phyloP scores from a whole-genome alignment of 2,888 invertebrate genomes.

The Drosophila planitibia region DNA sequence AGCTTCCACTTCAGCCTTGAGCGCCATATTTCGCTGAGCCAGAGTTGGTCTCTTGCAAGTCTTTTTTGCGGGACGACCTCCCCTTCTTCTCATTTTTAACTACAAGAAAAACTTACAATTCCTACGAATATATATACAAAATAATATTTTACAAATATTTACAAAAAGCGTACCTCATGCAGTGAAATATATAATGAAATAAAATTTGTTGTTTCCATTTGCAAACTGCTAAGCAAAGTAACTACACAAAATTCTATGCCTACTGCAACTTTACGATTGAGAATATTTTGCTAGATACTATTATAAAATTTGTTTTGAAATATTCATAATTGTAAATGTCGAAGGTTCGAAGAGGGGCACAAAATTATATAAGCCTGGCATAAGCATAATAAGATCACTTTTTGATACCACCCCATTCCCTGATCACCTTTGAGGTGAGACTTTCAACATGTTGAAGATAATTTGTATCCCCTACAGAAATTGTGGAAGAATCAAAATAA shows the following conservation, averaged over 20 bases:
- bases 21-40: neutral
- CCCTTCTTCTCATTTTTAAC: neutral
- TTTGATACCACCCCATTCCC: neutral
- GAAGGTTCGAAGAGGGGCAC: neutral
- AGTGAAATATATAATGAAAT: neutral
- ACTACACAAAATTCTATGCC: neutral
- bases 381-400: neutral
- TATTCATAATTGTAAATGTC: neutral
- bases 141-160: neutral
- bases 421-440: neutral
- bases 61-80: rapidly evolving
- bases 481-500: neutral
- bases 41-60: neutral
- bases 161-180: neutral
- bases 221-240: neutral
- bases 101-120: too few relatives aligned
- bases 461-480: neutral
- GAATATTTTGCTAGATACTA: neutral
- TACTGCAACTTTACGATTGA: neutral
- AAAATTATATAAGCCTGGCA: neutral
- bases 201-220: neutral
- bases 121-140: neutral
- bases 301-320: neutral
- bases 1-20: neutral
- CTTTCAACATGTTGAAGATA: neutral